Conservation (phyloP, 2,888 invertebrate genomes). For the Harmothoe impar region DNA sequence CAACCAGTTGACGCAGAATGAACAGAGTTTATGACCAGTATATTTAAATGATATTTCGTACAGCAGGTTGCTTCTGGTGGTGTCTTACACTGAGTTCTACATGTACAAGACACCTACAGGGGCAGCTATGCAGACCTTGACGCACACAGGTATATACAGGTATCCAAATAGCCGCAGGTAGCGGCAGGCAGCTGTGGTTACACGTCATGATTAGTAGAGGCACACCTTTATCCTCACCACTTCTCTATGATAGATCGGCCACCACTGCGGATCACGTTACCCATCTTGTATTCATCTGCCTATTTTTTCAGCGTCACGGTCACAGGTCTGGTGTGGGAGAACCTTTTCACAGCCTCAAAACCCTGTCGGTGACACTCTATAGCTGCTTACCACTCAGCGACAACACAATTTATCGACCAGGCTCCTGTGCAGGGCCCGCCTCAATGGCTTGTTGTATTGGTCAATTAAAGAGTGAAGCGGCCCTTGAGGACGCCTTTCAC, state of each 20-base stretch:
- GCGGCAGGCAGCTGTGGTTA: neutral
- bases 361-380: neutral
- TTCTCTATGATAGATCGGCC: slow-evolving; percentile 2
- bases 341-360: neutral
- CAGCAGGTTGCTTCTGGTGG: no score
- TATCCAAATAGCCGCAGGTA: neutral
- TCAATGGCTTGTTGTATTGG: slow-evolving; percentile 23
- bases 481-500: slow-evolving; percentile 19
- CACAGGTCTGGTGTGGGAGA: neutral
- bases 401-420: slow-evolving; percentile 39
- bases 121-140: no score
- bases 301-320: neutral
- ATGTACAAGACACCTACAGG: no score
- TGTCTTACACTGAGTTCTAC: no score
- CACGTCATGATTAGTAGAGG: neutral
- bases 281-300: neutral
- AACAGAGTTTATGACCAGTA: no score
- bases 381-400: neutral
- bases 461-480: slow-evolving; percentile 39
- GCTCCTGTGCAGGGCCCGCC: neutral
- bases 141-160: neutral
- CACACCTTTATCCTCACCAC: neutral
- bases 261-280: neutral
- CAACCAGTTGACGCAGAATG: no score
- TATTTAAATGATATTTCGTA: no score